Conservation (phyloP, 2,888 invertebrate genomes). For the Drosophila recens region DNA sequence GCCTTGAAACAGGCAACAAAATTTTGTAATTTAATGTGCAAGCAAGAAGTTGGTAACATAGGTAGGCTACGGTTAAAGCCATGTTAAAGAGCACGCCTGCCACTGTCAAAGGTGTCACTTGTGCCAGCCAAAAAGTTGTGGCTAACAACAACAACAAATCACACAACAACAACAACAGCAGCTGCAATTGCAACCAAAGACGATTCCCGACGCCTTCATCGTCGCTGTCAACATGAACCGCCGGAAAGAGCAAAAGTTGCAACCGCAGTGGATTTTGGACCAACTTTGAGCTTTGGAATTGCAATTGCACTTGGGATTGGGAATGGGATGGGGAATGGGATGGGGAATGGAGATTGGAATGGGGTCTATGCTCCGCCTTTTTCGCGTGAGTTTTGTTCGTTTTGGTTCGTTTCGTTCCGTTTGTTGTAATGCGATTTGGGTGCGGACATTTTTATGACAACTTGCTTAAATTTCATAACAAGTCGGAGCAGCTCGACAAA, state of each 20-base stretch:
- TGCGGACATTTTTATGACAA: slow-evolving; percentile 79
- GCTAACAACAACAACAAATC: slow-evolving; percentile 49
- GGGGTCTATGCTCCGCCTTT: slow-evolving; percentile 3
- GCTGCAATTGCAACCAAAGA: slow-evolving; percentile 33
- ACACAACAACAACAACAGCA: slow-evolving; percentile 34
- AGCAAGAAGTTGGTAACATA: slow-evolving; percentile 7
- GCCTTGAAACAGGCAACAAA: slow-evolving; percentile 22
- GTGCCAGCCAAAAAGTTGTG: slow-evolving; percentile 66
- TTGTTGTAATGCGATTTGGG: slow-evolving; percentile 64
- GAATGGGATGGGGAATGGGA: background rate
- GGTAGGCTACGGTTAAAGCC: slow-evolving; percentile 54
- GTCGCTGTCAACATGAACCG: slow-evolving; percentile 46
- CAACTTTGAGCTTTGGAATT: slow-evolving; percentile 36
- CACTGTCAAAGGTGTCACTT: slow-evolving; percentile 71
- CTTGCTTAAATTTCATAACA: slow-evolving; percentile 78
- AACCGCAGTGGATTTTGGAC: slow-evolving; percentile 54
- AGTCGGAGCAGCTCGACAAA: slow-evolving; percentile 49
- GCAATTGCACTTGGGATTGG: slow-evolving; percentile 39
- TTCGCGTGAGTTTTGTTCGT: background rate
- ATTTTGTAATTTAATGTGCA: slow-evolving; percentile 18
- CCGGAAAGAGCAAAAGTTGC: slow-evolving; percentile 79
- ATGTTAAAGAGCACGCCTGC: slow-evolving; percentile 39
- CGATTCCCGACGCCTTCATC: slow-evolving; percentile 11
- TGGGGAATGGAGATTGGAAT: background rate
- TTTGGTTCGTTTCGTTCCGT: slow-evolving; percentile 13